Percentiles rank a stretch among this genome's conserved stretches.
phyloP scores from a whole-genome alignment of 2,888 invertebrate species.

The Antheraea assamensis region DNA sequence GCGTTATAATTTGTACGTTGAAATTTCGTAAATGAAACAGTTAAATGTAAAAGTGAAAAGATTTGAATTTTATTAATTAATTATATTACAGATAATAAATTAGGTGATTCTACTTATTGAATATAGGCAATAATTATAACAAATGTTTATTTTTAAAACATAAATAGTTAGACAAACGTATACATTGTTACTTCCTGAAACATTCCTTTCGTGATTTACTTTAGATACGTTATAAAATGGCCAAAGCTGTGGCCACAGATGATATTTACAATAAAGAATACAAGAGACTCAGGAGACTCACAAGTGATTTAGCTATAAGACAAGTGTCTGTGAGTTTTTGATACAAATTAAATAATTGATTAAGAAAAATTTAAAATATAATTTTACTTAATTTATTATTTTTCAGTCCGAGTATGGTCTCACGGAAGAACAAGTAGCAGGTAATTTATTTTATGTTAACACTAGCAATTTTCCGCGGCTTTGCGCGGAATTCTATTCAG shows the following conservation, averaged over 20 bases:
- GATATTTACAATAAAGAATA: constrained; percentile 86
- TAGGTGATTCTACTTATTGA: background rate
- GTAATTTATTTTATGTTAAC: constrained; percentile 62
- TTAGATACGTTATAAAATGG: constrained; percentile 45
- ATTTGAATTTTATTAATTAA: background rate
- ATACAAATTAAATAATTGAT: background rate
- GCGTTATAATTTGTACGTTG: constrained; percentile 1
- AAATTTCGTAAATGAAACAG: background rate
- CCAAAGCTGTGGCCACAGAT: constrained; percentile 55
- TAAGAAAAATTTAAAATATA: no score
- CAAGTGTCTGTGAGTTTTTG: constrained; percentile 85
- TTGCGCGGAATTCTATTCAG: no score
- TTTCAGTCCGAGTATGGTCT: constrained; percentile 93
- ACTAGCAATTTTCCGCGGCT: no score
- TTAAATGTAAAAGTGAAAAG: background rate
- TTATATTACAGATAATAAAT: background rate
- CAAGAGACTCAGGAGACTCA: constrained; percentile 84
- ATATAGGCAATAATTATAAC: background rate
- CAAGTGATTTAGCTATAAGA: constrained; percentile 85
- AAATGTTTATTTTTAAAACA: background rate
- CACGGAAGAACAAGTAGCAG: constrained; percentile 94
- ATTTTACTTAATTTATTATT: background rate
- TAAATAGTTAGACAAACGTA: constrained; percentile 19
- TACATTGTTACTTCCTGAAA: constrained; percentile 28
- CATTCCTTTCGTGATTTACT: background rate